These are phyloP conservation scores for Anthoscopus minutus DNA, from an alignment of 2,113 vertebrate genomes.

Conservation along the genomic window DNA sequence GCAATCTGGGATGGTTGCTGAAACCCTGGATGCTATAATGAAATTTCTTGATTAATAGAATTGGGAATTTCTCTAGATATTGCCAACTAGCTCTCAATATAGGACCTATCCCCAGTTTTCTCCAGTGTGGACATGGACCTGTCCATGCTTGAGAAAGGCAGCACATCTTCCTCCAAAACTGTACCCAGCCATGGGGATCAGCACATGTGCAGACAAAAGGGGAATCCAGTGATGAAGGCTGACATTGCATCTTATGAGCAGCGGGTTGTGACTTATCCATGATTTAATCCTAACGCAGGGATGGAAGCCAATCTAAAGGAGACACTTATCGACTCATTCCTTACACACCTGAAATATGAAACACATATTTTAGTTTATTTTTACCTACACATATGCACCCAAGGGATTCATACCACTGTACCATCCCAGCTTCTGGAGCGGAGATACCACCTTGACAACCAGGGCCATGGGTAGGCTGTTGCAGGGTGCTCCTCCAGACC, in stretches of 20 bases:
- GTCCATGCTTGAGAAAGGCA: fast-evolving
- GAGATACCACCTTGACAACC: neutral
- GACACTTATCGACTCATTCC: neutral
- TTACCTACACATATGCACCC: neutral
- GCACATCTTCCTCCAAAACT: neutral
- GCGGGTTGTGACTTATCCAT: neutral
- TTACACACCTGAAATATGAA: neutral
- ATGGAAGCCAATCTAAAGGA: neutral
- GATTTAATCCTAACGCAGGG: neutral
- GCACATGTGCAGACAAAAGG: neutral
- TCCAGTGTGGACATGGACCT: neutral
- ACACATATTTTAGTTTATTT: neutral
- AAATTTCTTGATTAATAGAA: neutral
- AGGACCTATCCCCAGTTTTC: neutral
- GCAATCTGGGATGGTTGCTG: neutral
- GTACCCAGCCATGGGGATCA: neutral
- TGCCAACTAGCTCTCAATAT: neutral
- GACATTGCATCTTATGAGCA: neutral
- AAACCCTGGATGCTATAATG: neutral
- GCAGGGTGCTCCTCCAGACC: neutral
- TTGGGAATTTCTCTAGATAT: neutral
- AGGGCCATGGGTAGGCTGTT: neutral
- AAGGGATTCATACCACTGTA: neutral
- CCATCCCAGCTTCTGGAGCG: neutral
- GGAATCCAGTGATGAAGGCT: neutral